phyloP scores from a whole-genome alignment of 2,888 invertebrate species.

The Mactromeris polynyma region DNA sequence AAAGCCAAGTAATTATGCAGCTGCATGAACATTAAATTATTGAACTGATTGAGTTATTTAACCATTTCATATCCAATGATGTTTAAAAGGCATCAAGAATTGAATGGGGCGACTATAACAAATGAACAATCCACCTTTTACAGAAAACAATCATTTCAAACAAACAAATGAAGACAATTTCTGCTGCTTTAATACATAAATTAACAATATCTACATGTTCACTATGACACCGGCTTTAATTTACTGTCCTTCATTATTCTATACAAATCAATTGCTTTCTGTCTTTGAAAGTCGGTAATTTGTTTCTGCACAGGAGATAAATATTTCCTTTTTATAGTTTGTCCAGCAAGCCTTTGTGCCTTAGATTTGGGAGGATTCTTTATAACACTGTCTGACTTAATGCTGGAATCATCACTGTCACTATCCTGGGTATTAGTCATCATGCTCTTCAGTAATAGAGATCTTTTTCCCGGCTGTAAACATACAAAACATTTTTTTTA shows the following conservation, averaged over 20 bases:
- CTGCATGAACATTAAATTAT: no score
- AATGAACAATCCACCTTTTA: no score
- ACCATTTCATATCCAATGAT: no score
- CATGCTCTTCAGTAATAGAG: slow-evolving; percentile 77
- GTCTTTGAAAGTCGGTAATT: slow-evolving; percentile 77
- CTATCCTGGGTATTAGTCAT: slow-evolving; percentile 56
- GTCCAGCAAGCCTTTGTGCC: slow-evolving; percentile 70
- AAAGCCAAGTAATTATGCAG: no score
- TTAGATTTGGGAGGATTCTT: slow-evolving; percentile 42
- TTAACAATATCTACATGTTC: not conserved
- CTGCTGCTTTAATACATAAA: not conserved
- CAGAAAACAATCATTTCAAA: not conserved
- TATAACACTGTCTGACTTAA: slow-evolving; percentile 21
- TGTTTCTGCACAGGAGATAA: slow-evolving; percentile 77
- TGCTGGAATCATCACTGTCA: not conserved
- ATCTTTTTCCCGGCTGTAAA: slow-evolving; percentile 79
- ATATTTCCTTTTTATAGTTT: slow-evolving; percentile 78
- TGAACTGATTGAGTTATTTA: no score
- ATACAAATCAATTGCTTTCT: slow-evolving; percentile 78
- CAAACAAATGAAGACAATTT: no score
- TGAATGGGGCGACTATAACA: no score
- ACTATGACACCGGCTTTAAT: slow-evolving; percentile 1
- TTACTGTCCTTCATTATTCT: slow-evolving; percentile 77
- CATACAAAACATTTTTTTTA: not conserved
- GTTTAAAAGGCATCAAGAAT: no score